phyloP scores from a whole-genome alignment of 2,797 vertebrate species.

The Paedocypris micromegethes region DNA sequence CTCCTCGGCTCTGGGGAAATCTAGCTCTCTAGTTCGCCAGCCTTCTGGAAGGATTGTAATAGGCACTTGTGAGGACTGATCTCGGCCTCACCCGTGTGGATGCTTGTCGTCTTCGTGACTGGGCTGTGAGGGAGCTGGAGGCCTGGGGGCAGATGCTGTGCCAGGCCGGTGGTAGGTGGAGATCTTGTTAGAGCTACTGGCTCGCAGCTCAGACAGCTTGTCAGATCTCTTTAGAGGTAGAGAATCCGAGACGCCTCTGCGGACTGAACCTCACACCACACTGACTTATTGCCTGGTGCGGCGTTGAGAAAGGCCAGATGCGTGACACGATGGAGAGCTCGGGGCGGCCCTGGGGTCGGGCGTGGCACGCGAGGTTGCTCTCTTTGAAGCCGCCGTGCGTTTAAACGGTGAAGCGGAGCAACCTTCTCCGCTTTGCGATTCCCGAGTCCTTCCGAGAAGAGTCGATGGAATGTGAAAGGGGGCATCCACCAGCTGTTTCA shows the following conservation, averaged over 20 bases:
- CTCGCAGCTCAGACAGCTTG: slow-evolving; percentile 26
- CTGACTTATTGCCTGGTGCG: slow-evolving; percentile 19
- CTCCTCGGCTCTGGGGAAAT: slow-evolving; percentile 16
- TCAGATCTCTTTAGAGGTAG: slow-evolving; percentile 45
- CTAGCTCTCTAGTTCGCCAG: slow-evolving; percentile 2
- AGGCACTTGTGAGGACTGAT: neutral
- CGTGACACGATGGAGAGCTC: slow-evolving; percentile 36
- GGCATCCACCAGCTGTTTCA: slow-evolving; percentile 67
- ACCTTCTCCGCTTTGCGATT: neutral
- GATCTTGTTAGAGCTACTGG: slow-evolving; percentile 26
- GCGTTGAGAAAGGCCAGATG: slow-evolving; percentile 23
- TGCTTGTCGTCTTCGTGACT: slow-evolving; percentile 22
- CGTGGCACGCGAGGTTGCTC: neutral
- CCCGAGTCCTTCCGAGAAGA: neutral
- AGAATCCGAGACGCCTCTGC: slow-evolving; percentile 21
- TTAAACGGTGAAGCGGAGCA: neutral
- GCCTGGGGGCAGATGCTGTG: slow-evolving; percentile 16
- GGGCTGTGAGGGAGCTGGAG: slow-evolving; percentile 6
- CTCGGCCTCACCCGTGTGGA: slow-evolving; percentile 13
- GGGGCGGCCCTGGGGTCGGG: slow-evolving; percentile 16
- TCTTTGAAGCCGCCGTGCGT: neutral
- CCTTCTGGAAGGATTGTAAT: slow-evolving; percentile 4
- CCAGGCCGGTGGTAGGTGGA: slow-evolving; percentile 9
- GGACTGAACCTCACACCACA: slow-evolving; percentile 26
- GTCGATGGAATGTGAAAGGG: slow-evolving; percentile 58